Conservation (phyloP, 1,140 invertebrate genomes). For the Panulirus ornatus region DNA sequence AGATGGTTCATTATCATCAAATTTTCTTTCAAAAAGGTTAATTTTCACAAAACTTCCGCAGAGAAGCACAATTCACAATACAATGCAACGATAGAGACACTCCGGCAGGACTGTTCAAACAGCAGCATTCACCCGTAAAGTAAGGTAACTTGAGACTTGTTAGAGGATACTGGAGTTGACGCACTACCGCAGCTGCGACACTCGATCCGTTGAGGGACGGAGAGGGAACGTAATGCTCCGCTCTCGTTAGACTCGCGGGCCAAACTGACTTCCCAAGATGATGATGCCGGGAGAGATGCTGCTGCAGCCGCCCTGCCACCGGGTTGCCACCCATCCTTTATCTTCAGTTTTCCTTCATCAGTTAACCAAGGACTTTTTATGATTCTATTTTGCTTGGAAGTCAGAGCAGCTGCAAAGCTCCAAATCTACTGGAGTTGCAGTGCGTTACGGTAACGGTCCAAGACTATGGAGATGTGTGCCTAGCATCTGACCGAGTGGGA, state of each 20-base stretch:
- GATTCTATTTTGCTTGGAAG: neutral
- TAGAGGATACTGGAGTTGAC: conserved; percentile 8
- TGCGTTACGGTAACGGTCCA: neutral
- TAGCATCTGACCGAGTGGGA: neutral
- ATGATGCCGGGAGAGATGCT: neutral
- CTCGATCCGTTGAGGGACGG: conserved; percentile 51
- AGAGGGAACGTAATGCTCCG: conserved; percentile 39
- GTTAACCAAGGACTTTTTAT: neutral
- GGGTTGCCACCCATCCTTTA: conserved; percentile 27
- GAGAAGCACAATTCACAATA: neutral
- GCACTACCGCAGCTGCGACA: conserved; percentile 46
- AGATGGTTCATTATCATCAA: conserved; percentile 26
- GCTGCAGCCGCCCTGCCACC: neutral
- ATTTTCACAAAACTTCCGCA: conserved; percentile 2
- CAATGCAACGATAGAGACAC: neutral
- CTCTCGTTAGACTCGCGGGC: conserved; percentile 56
- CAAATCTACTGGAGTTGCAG: no score
- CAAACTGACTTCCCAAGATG: conserved; percentile 24
- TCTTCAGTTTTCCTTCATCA: neutral
- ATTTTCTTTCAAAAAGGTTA: neutral
- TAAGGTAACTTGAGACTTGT: conserved; percentile 33
- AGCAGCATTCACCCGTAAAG: conserved; percentile 37
- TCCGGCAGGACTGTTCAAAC: conserved; percentile 48
- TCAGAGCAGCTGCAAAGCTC: neutral
- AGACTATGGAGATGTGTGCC: neutral